A percentile compares a stretch with the other conserved stretches of the same genome.
Conservation (phyloP, 2,888 invertebrate genomes). For the Clistopyga incitator region DNA sequence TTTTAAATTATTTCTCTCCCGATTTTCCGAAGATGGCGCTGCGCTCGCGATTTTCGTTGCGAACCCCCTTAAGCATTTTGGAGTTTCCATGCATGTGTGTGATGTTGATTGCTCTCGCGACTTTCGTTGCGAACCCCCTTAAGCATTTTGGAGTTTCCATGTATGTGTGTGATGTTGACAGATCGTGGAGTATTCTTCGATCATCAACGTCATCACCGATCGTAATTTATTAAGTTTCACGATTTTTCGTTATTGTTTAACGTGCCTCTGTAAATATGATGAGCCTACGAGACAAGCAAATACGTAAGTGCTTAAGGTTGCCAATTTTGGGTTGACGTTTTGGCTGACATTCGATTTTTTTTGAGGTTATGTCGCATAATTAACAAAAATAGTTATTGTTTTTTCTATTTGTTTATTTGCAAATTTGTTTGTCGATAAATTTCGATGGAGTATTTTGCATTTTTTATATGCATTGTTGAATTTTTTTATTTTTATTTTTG, state of each 20-base stretch:
- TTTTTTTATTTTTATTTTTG: too few relatives aligned
- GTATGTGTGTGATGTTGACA: conserved; percentile 65
- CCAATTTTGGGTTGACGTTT: conserved; percentile 42
- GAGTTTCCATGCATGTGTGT: conserved; percentile 48
- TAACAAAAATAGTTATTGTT: not conserved
- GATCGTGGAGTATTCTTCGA: not conserved
- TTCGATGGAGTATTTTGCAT: too few relatives aligned
- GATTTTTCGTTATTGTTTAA: conserved; percentile 54
- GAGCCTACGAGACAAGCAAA: conserved; percentile 89
- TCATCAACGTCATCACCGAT: conserved; percentile 70
- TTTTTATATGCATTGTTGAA: too few relatives aligned
- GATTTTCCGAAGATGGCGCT: not conserved
- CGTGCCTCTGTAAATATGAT: conserved; percentile 85
- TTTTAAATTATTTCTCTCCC: too few relatives aligned
- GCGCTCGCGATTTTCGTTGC: not conserved
- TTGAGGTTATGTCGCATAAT: conserved; percentile 35
- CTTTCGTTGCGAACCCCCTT: too few relatives aligned
- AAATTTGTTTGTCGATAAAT: not conserved
- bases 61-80: too few relatives aligned
- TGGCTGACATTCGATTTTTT: not conserved
- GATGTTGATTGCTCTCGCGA: too few relatives aligned
- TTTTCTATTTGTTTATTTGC: conserved; percentile 50
- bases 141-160: conserved; percentile 28
- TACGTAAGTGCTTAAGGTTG: conserved; percentile 85
- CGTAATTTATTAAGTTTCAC: conserved; percentile 46